Evolutionary conservation across 2,888 invertebrate genomes (phyloP).

Genomic region (Lasioglossum zephyrum): DNA sequence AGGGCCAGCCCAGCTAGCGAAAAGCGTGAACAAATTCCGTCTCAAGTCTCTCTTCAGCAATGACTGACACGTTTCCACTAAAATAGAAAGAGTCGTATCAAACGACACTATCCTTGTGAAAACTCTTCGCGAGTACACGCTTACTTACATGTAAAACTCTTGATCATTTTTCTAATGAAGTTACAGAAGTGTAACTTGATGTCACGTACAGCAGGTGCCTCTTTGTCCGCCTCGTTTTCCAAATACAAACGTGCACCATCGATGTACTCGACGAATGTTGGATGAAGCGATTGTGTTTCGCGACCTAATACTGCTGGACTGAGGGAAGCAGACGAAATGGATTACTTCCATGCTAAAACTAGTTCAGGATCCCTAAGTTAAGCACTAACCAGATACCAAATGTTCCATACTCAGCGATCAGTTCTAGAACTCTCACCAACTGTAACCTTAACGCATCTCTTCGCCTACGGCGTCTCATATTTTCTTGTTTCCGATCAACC

Average conservation of each 20-base stretch:
- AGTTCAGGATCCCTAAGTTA: neutral
- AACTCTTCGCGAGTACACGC: neutral
- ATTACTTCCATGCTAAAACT: neutral
- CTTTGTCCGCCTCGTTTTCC: slow-evolving; percentile 97
- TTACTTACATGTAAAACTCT: slow-evolving; percentile 94
- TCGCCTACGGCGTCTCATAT: slow-evolving; percentile 94
- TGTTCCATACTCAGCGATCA: slow-evolving; percentile 96
- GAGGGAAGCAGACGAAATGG: slow-evolving; percentile 41
- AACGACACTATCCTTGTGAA: neutral
- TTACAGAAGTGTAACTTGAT: slow-evolving; percentile 97
- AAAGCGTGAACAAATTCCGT: slow-evolving; percentile 94
- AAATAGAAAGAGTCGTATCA: slow-evolving; percentile 68
- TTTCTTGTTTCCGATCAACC: slow-evolving; percentile 98
- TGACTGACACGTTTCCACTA: slow-evolving; percentile 94
- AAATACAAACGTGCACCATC: slow-evolving; percentile 96
- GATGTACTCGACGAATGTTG: slow-evolving; percentile 96
- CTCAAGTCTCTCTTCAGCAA: slow-evolving; percentile 94
- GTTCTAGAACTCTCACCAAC: slow-evolving; percentile 95
- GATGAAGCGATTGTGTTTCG: slow-evolving; percentile 92
- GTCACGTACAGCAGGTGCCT: slow-evolving; percentile 93
- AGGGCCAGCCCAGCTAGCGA: slow-evolving; percentile 97
- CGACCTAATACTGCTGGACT: slow-evolving; percentile 94
- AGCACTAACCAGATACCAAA: slow-evolving; percentile 88
- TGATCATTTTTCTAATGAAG: slow-evolving; percentile 96
- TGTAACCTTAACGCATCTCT: slow-evolving; percentile 97